Evolutionary conservation across 2,888 invertebrate genomes (phyloP), one percentile per base, ranked within the genome.

Genomic region (Dicycla oo): DNA sequence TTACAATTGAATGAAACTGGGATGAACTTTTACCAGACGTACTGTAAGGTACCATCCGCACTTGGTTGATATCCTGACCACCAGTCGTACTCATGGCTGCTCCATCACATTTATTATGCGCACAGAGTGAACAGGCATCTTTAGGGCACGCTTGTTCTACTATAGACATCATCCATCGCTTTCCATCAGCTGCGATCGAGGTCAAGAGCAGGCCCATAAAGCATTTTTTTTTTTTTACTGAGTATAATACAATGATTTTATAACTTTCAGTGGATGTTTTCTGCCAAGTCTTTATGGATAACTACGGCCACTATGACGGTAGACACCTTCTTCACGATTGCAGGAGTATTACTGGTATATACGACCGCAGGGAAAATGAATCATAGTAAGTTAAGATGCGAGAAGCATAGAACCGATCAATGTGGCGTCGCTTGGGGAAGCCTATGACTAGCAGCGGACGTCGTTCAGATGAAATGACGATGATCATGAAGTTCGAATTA

Each of bases 301-400:
- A 87, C 90, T 34, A 81, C 91, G 0, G 92, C 88, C 1, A 89
- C 96, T 4, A 93, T 97, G 3, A 95, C 97, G 18, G 97, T 97
- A 0, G 97, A 97, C 80, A 97, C 97, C 0, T 97, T 97, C 88
- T 97, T 97, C 85, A 83, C 90, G 45, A 69, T 94, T 30, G 88
- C 89, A 43, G 94, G 94, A 8, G 67, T 94, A 7, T 83, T 94
- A 0, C 51, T 93, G 2, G 93, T 94, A 0, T 94, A 94, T 40
- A 91, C 93, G 0, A 87, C 90, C 3, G 90, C 86, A 13, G 89
- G 90, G 8, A 94, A 94, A 77, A 74, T 93, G 57, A 88, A 81
- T 34, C 86, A 89, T 85, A 77, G 94, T 94, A 83, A 89, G 91
- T n/a, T 11, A 11, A n/a, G 3, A 51, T 18, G 18, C n/a, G 2